Conservation (phyloP, 2,113 vertebrate genomes). For the Bombycilla garrulus region DNA sequence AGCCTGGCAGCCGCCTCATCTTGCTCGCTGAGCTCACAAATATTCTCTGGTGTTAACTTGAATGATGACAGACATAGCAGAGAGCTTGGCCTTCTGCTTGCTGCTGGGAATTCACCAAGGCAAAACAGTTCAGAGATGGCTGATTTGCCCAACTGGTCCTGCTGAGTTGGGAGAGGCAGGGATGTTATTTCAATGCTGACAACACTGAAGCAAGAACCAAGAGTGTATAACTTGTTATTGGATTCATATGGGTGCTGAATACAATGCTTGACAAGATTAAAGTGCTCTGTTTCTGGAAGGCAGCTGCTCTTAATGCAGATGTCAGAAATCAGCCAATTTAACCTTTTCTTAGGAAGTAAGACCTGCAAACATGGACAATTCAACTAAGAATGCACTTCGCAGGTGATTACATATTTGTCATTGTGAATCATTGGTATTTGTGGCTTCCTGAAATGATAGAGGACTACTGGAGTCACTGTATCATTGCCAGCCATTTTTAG, state of each 20-base stretch:
- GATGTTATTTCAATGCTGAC: not conserved
- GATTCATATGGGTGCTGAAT: not conserved
- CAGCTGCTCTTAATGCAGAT: not conserved
- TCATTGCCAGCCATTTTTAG: not conserved
- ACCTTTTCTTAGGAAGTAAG: not conserved
- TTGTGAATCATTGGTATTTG: not conserved
- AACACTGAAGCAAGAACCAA: not conserved
- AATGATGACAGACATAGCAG: not conserved
- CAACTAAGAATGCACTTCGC: not conserved
- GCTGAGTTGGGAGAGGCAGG: not conserved
- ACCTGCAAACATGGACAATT: not conserved
- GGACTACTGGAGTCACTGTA: not conserved
- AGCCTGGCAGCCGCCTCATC: not conserved
- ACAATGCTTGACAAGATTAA: not conserved
- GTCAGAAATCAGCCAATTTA: not conserved
- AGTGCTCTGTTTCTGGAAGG: not conserved
- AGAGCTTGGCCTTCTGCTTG: not conserved
- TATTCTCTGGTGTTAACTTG: not conserved
- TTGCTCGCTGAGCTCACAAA: not conserved
- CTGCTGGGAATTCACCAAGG: not conserved
- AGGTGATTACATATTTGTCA: not conserved
- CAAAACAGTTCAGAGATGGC: not conserved
- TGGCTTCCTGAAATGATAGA: not conserved
- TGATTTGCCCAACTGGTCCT: not conserved
- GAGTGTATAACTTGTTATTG: not conserved